Evolutionary conservation across 2,797 vertebrate genomes (phyloP).

Genomic region (Cyprinodon diabolis): DNA sequence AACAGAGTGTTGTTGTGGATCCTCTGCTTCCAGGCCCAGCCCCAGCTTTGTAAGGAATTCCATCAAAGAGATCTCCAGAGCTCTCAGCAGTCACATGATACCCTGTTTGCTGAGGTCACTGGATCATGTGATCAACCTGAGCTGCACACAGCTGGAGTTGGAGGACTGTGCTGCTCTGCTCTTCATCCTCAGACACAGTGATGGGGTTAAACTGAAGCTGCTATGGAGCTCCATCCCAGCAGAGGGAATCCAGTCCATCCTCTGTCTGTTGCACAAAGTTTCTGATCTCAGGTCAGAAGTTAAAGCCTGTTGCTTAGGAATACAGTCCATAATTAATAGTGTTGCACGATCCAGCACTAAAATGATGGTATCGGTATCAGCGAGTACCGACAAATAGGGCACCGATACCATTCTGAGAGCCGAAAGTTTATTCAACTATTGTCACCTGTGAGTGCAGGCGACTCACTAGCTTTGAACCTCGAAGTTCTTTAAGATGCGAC

Average conservation of each 20-base stretch:
- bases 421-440: no score
- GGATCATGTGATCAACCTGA: constrained; percentile 54
- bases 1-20: neutral
- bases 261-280: constrained; percentile 25
- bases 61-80: constrained; percentile 33
- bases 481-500: no score
- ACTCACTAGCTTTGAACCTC: no score
- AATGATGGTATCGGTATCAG: no score
- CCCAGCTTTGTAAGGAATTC: constrained; percentile 36
- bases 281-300: constrained; percentile 45
- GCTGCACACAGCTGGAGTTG: constrained; percentile 53
- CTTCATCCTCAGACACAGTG: constrained; percentile 57
- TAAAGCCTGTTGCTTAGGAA: neutral
- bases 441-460: no score
- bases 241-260: constrained; percentile 5
- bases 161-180: constrained; percentile 59
- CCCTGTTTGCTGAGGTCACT: constrained; percentile 52
- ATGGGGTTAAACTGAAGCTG: constrained; percentile 55
- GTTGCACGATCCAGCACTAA: neutral
- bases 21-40: constrained; percentile 23
- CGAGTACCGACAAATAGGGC: no score
- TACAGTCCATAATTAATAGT: neutral
- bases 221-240: constrained; percentile 53
- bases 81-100: constrained; percentile 19
- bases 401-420: no score